phyloP scores from a whole-genome alignment of 2,113 vertebrate species.

The Leuciscus idus region DNA sequence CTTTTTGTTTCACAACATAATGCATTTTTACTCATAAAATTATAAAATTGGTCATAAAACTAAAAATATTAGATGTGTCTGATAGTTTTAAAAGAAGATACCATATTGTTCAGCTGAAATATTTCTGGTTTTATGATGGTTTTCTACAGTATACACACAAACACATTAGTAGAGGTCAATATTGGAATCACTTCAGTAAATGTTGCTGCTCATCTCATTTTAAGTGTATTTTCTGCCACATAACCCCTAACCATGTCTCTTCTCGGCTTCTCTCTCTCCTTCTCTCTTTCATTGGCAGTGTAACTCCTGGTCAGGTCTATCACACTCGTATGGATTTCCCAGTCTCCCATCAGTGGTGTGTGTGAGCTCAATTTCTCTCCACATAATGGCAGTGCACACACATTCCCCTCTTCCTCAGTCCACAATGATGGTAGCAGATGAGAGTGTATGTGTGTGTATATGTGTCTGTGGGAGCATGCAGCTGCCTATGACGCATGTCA shows the following conservation, averaged over 20 bases:
- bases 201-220: constrained; percentile 17
- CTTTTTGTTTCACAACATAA: background rate
- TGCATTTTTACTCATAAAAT: background rate
- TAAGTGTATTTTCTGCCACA: constrained; percentile 12
- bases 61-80: background rate
- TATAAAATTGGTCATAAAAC: background rate
- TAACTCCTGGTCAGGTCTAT: constrained; percentile 7
- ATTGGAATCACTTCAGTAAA: background rate
- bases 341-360: constrained; percentile 39
- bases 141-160: background rate
- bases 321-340: constrained; percentile 42
- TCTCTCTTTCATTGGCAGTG: constrained; percentile 7
- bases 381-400: constrained; percentile 29
- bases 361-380: constrained; percentile 34
- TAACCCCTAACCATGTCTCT: background rate
- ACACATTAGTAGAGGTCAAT: background rate
- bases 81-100: background rate
- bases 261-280: background rate
- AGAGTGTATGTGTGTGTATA: constrained; percentile 39
- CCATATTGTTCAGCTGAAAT: background rate
- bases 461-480: constrained; percentile 45
- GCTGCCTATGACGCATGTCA: constrained; percentile 56
- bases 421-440: constrained; percentile 46
- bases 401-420: constrained; percentile 24
- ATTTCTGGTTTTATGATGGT: background rate